A percentile compares a stretch with the other conserved stretches of the same genome.
These are phyloP conservation scores for Clistopyga incitator DNA, from an alignment of 2,888 invertebrate species.

Conservation along the genomic window DNA sequence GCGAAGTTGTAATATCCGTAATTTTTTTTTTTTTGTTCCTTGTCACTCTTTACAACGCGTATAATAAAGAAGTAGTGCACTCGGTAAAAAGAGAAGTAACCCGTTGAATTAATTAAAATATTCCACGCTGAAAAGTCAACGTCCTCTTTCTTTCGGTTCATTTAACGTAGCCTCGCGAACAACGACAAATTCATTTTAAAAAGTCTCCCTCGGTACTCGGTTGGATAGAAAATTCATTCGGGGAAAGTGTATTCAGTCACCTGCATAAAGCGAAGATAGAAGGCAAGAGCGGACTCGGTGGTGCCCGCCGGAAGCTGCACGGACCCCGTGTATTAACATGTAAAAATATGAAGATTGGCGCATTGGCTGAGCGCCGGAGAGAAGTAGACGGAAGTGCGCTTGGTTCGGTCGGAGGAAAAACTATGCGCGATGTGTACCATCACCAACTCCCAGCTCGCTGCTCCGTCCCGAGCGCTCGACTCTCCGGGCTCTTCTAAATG, in stretches of 20 bases:
- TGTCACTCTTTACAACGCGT: too few relatives aligned
- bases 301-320: conserved; percentile 12
- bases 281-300: conserved; percentile 44
- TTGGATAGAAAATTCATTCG: conserved; percentile 36
- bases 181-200: conserved; percentile 46
- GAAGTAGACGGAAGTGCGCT: conserved; percentile 8
- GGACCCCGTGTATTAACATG: conserved; percentile 64
- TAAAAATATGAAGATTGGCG: conserved; percentile 72
- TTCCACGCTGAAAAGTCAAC: not conserved
- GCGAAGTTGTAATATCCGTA: too few relatives aligned
- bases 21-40: too few relatives aligned
- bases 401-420: conserved; percentile 41
- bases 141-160: conserved; percentile 18
- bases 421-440: conserved; percentile 41
- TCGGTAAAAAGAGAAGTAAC: not conserved
- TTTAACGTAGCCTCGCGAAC: conserved; percentile 25
- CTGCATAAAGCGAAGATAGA: conserved; percentile 36
- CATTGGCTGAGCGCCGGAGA: conserved; percentile 56
- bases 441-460: not conserved
- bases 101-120: not conserved
- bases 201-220: conserved; percentile 22
- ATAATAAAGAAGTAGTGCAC: too few relatives aligned
- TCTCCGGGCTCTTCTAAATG: conserved; percentile 68
- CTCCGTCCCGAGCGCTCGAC: conserved; percentile 43
- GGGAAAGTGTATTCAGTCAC: conserved; percentile 46